phyloP scores from a whole-genome alignment of 37 sponge, comb jelly and placozoan species.

The Halisarca cf. caerulea region DNA sequence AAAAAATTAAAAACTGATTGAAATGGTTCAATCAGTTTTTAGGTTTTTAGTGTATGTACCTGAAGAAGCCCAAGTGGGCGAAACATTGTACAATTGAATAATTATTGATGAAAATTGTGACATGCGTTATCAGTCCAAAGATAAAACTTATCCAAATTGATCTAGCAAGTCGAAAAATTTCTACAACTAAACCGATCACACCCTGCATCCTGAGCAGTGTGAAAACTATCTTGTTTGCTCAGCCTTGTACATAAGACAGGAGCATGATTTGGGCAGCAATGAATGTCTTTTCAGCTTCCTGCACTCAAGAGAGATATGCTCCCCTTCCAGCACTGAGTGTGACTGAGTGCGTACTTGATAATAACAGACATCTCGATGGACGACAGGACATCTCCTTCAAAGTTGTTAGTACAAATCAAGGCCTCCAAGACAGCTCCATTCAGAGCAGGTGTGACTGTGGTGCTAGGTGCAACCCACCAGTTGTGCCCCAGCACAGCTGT shows the following conservation, averaged over 20 bases:
- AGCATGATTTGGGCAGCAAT: conserved; percentile 1
- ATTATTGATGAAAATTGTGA: no score
- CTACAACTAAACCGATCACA: conserved; percentile 16
- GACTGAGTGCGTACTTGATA: background rate
- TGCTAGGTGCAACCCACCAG: background rate
- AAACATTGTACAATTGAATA: no score
- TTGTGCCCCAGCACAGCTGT: conserved; percentile 31
- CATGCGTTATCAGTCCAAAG: no score
- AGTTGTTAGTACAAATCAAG: background rate
- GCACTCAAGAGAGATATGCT: background rate
- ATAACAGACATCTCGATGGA: background rate
- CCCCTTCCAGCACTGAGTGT: background rate
- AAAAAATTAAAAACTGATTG: no score
- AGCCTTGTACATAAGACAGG: background rate
- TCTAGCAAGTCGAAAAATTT: no score
- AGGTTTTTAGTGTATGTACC: no score
- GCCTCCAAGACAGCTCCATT: conserved; percentile 41
- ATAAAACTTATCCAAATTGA: no score
- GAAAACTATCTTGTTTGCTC: background rate
- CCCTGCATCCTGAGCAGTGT: background rate
- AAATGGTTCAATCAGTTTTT: no score
- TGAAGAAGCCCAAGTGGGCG: no score
- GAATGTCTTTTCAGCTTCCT: conserved; percentile 8
- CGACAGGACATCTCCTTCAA: background rate
- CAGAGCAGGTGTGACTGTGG: conserved; percentile 15